Evolutionary conservation across 2,113 vertebrate genomes (phyloP).

Genomic region (Hystrix cristata): DNA sequence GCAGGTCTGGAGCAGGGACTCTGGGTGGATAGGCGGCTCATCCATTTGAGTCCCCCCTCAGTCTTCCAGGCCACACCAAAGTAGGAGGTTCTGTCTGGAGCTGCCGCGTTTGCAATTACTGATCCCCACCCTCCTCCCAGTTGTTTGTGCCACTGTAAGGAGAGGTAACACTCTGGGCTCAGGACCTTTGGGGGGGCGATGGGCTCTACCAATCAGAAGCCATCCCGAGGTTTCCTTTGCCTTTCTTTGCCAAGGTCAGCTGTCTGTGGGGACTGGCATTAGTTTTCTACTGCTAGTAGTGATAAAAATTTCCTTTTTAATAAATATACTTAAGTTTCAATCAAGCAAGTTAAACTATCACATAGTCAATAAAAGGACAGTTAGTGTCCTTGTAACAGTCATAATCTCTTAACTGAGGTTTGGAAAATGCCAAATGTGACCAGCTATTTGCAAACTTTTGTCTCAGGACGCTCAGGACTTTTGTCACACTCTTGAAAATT

Average conservation of each 20-base stretch:
- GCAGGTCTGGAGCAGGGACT: neutral
- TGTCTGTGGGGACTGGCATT: neutral
- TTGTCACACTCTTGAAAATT: neutral
- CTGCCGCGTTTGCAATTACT: neutral
- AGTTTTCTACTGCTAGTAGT: neutral
- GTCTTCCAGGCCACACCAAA: neutral
- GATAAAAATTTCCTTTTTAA: conserved; percentile 3
- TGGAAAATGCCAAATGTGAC: neutral
- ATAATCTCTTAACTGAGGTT: neutral
- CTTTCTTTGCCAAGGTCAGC: neutral
- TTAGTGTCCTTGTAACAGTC: neutral
- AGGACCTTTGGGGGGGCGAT: too few species aligned
- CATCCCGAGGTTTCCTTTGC: neutral
- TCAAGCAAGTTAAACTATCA: neutral
- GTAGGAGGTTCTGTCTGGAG: neutral
- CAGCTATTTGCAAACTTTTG: neutral
- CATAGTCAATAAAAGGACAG: neutral
- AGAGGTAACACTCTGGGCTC: neutral
- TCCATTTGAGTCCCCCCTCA: neutral
- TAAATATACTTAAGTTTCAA: conserved; percentile 2
- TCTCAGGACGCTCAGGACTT: neutral
- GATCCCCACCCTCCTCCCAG: neutral
- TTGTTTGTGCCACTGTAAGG: neutral
- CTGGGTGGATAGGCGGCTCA: neutral
- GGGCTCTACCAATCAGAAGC: neutral